Conservation (phyloP, 2,113 vertebrate genomes). For the Chamaea fasciata region DNA sequence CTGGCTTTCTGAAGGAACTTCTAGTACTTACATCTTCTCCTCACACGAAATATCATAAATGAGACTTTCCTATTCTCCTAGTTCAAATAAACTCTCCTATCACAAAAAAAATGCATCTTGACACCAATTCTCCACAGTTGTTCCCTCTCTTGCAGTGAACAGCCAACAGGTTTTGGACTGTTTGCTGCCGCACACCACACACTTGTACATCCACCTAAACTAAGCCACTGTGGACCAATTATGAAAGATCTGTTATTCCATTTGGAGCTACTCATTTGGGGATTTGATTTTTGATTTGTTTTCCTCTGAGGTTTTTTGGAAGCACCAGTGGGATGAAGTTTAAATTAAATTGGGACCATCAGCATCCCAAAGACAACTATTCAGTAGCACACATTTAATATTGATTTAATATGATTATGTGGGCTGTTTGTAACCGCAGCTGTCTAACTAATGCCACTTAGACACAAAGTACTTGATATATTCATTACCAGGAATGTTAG, state of each 20-base stretch:
- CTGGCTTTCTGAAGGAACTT: not conserved
- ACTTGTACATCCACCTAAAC: not conserved
- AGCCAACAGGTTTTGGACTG: not conserved
- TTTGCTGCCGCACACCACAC: not conserved
- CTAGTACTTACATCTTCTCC: not conserved
- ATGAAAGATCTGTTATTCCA: not conserved
- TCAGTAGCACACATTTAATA: constrained; percentile 23
- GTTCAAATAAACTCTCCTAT: not conserved
- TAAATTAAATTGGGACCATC: constrained; percentile 48
- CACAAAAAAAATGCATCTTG: not conserved
- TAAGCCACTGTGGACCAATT: constrained; percentile 16
- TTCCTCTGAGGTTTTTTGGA: constrained; percentile 42
- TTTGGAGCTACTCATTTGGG: constrained; percentile 1
- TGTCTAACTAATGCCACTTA: constrained; percentile 6
- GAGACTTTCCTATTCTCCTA: not conserved
- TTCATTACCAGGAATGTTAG: not conserved
- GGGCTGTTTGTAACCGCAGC: constrained; percentile 20
- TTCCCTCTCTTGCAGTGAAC: not conserved
- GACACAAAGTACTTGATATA: not conserved
- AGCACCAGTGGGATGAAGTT: constrained; percentile 17
- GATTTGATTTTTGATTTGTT: constrained; percentile 53
- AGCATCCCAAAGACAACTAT: constrained; percentile 22
- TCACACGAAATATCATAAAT: fast-evolving
- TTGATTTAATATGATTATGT: constrained; percentile 35
- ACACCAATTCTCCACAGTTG: not conserved